These are phyloP conservation scores for Drosophila rellima DNA, from an alignment of 2,888 invertebrate genomes.

Conservation along the genomic window DNA sequence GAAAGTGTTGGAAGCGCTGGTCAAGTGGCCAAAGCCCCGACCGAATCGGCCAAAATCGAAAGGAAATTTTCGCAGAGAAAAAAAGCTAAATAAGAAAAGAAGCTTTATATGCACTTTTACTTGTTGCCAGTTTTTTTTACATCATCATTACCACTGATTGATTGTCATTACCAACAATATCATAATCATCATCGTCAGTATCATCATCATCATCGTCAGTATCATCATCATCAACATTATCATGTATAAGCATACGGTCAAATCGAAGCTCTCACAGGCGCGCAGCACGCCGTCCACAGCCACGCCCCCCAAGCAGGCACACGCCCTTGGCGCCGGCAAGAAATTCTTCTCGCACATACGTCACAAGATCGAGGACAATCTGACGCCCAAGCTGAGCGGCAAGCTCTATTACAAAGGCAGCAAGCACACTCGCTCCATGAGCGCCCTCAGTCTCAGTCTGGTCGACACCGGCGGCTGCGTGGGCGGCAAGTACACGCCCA, in stretches of 20 bases:
- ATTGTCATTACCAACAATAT: slow-evolving; percentile 23
- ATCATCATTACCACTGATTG: slow-evolving; percentile 43
- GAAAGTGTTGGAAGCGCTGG: slow-evolving; percentile 59
- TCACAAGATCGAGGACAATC: slow-evolving; percentile 85
- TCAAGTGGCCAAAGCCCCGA: slow-evolving; percentile 46
- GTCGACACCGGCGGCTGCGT: slow-evolving; percentile 64
- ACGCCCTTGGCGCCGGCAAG: slow-evolving; percentile 65
- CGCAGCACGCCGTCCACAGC: slow-evolving; percentile 55
- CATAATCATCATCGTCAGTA: slow-evolving; percentile 52
- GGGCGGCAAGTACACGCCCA: slow-evolving; percentile 70
- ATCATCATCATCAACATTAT: slow-evolving; percentile 10
- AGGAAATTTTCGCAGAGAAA: slow-evolving; percentile 56
- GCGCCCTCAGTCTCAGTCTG: slow-evolving; percentile 65
- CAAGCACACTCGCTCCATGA: slow-evolving; percentile 82
- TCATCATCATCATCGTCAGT: slow-evolving; percentile 29
- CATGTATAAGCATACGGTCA: slow-evolving; percentile 75
- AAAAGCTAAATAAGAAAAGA: not conserved
- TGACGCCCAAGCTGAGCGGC: slow-evolving; percentile 82
- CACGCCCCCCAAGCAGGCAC: slow-evolving; percentile 41
- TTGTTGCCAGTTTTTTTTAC: slow-evolving; percentile 59
- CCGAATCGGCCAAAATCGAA: slow-evolving; percentile 46
- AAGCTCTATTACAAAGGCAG: slow-evolving; percentile 83
- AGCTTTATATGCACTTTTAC: slow-evolving; percentile 72
- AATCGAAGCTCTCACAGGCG: slow-evolving; percentile 66
- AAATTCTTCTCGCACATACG: slow-evolving; percentile 84